Base-by-base conservation (phyloP, 2,113 vertebrate species). In the Coturnix japonica region DNA sequence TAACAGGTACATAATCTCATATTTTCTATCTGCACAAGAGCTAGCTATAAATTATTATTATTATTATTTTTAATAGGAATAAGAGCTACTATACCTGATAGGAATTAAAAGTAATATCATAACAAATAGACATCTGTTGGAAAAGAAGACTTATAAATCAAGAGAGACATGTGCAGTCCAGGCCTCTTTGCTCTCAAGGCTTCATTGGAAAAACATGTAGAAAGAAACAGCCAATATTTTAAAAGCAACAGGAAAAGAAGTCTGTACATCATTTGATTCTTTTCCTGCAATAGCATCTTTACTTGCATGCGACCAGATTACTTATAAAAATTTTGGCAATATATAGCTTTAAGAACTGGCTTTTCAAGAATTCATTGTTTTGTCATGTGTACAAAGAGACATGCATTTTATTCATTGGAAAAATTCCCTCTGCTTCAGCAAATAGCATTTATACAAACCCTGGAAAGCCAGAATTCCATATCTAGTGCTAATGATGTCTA, bases 151-250 rank as follows among this genome's bases (percentile, higher is more conserved):
- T 23, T 81, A n/a, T 81, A 91, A 83, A 94, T 78, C 60, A 87
- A 73, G 44, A 72, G 21, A 61, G 81, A 81, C 90, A 94, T 92
- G 76, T 96, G 92, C 81, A 90, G 47, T 78, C 78, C 89, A 95
- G 82, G 70, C 82, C 44, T 92, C 35, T 67, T 85, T 54, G 46
- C 66, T 91, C 87, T 73, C 56, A 67, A 82, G 28, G 22, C 37
- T 95, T 96, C 95, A 89, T 90, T 95, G 57, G 67, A 96, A 93
- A 80, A 95, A 91, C 56, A 81, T 90, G 92, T 82, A 94, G 70
- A 87, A 92, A 94, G 85, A 54, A 92, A 79, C 54, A 81, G 82
- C 33, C 43, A 88, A 57, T 91, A 94, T 91, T 86, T 93, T 89
- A 87, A 81, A 89, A 91, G 37, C 12, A 93, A 89, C 4, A 13